Evolutionary conservation across 2,888 invertebrate species (phyloP).

Genomic region (Cenopis cana): DNA sequence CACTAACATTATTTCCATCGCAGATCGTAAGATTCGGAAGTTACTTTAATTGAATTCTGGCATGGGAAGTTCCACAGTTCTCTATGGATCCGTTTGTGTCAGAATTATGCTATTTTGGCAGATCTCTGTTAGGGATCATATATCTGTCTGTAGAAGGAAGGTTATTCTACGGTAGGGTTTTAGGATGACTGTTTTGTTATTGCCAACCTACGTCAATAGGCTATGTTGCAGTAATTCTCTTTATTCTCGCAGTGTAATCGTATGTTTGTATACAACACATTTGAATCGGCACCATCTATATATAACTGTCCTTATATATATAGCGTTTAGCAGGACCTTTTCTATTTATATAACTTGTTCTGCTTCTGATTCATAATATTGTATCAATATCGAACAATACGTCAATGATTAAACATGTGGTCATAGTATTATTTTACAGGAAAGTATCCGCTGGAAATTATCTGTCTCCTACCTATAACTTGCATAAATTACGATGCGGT

Average conservation of each 20-base stretch:
- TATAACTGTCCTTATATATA: neutral
- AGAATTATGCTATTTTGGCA: too few species aligned
- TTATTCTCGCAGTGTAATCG: neutral
- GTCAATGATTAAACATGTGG: conserved; percentile 4
- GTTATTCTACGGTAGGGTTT: neutral
- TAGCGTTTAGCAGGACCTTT: neutral
- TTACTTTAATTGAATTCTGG: neutral
- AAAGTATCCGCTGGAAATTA: neutral
- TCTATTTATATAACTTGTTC: neutral
- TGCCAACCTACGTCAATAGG: neutral
- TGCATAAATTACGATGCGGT: too few species aligned
- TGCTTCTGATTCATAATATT: conserved; percentile 4
- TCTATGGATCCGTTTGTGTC: neutral
- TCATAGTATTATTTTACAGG: conserved; percentile 16
- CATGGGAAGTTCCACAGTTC: neutral
- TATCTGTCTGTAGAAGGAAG: neutral
- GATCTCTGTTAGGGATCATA: neutral
- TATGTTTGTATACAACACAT: neutral
- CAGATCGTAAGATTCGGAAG: neutral
- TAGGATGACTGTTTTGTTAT: neutral
- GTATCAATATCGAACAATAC: conserved; percentile 6
- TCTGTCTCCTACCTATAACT: neutral
- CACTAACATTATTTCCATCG: conserved; percentile 3
- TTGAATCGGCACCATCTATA: neutral
- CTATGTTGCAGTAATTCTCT: neutral